Conservation (phyloP, 1,140 invertebrate genomes). For the Sitophilus oryzae region DNA sequence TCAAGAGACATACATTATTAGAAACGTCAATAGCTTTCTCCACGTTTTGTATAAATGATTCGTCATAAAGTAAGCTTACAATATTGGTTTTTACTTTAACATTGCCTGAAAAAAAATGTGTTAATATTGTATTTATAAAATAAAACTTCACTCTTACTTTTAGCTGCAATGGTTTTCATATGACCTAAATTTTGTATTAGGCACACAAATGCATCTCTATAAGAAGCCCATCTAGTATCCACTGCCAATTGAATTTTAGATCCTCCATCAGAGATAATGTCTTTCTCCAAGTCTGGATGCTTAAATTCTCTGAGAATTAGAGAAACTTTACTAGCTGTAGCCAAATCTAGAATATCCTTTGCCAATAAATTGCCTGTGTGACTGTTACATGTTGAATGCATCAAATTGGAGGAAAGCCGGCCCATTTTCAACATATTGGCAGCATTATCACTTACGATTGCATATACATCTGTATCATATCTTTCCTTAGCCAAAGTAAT, state of each 20-base stretch:
- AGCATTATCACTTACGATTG: neutral
- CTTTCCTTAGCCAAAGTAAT: neutral
- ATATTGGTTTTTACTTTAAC: neutral
- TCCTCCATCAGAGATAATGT: neutral
- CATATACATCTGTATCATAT: neutral
- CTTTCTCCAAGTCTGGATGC: no score
- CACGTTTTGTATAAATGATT: neutral
- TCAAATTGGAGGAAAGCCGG: neutral
- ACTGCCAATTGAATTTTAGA: neutral
- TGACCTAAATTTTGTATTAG: neutral
- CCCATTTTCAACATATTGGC: neutral
- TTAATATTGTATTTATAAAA: no score
- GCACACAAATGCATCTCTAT: neutral
- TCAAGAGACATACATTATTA: neutral
- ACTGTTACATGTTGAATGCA: neutral
- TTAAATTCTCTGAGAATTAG: neutral
- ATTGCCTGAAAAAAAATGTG: no score
- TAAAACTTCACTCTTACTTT: no score
- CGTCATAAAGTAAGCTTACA: neutral
- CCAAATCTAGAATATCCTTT: neutral
- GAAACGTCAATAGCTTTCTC: neutral
- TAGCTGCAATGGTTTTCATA: neutral
- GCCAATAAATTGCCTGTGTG: constrained; percentile 1
- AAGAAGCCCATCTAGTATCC: neutral
- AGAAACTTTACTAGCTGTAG: neutral